Conservation (phyloP, 2,888 invertebrate genomes). For the Mechanitis mazaeus region DNA sequence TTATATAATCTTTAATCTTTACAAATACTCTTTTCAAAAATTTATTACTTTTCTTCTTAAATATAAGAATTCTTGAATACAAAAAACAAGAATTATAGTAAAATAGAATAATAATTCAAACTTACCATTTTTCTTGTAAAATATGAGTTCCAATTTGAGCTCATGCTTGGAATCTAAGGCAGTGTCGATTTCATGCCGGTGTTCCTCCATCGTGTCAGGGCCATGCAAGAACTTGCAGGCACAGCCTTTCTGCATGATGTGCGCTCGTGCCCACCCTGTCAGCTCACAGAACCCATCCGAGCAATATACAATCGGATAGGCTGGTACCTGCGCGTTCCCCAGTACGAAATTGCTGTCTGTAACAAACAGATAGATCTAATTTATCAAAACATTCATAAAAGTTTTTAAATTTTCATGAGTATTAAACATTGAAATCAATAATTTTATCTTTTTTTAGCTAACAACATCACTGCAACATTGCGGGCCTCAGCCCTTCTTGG, state of each 20-base stretch:
- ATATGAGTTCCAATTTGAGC: slow-evolving; percentile 94
- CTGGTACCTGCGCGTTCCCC: slow-evolving; percentile 94
- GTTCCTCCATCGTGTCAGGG: slow-evolving; percentile 91
- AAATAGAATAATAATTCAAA: background rate
- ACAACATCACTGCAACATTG: no score
- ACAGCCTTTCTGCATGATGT: slow-evolving; percentile 98
- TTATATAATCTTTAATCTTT: no score
- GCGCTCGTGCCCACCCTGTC: slow-evolving; percentile 93
- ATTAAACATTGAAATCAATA: no score
- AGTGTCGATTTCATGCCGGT: slow-evolving; percentile 91
- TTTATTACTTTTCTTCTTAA: background rate
- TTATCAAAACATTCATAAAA: no score
- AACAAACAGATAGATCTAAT: slow-evolving; percentile 22
- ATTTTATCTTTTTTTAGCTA: no score
- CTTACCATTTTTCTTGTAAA: slow-evolving; percentile 95
- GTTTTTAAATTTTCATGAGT: no score
- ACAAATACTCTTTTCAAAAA: background rate
- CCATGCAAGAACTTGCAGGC: slow-evolving; percentile 97
- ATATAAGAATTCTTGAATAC: background rate
- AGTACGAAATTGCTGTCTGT: slow-evolving; percentile 97
- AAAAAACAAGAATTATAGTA: background rate
- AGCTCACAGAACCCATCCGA: slow-evolving; percentile 97
- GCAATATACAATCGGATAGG: slow-evolving; percentile 96
- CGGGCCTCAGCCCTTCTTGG: no score
- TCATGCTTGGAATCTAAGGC: slow-evolving; percentile 93